These are phyloP conservation scores for Brachionus rotundiformis DNA, from an alignment of 1,140 invertebrate species.

Conservation along the genomic window DNA sequence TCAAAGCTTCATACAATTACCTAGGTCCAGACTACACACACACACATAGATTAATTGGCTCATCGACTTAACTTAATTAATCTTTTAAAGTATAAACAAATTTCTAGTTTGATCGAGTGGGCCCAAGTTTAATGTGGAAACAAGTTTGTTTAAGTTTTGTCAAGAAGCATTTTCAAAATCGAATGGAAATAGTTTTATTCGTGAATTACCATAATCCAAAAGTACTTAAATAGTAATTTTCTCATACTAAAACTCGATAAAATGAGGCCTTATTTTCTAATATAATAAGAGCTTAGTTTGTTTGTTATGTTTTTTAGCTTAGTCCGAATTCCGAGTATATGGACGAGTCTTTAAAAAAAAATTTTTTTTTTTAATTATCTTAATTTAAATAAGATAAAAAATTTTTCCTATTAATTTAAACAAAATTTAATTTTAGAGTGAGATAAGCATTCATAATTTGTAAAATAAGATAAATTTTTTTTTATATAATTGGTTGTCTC, in stretches of 20 bases:
- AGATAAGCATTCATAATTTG: no score
- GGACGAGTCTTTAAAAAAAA: no score
- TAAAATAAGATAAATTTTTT: no score
- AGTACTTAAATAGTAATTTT: constrained; percentile 15
- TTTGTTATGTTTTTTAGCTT: background rate
- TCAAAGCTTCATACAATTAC: background rate
- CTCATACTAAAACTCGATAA: constrained; percentile 6
- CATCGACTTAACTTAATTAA: constrained; percentile 34
- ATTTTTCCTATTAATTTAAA: no score
- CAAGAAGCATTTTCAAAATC: background rate
- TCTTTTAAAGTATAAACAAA: constrained; percentile 4
- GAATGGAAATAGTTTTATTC: background rate
- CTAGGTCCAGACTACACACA: constrained; percentile 5
- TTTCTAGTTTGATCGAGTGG: background rate
- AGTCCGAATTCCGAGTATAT: background rate
- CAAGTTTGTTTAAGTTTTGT: constrained; percentile 1
- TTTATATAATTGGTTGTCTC: no score
- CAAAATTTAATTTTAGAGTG: no score
- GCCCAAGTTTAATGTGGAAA: constrained; percentile 6
- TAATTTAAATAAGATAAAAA: no score
- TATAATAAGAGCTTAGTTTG: background rate
- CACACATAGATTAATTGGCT: constrained; percentile 31
- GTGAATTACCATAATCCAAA: constrained; percentile 9
- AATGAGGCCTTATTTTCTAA: background rate
- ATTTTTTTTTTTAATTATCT: background rate